Evolutionary conservation across 2,888 invertebrate species (phyloP), one percentile per base, ranked within the genome.

Genomic region (Anaspis maculata): DNA sequence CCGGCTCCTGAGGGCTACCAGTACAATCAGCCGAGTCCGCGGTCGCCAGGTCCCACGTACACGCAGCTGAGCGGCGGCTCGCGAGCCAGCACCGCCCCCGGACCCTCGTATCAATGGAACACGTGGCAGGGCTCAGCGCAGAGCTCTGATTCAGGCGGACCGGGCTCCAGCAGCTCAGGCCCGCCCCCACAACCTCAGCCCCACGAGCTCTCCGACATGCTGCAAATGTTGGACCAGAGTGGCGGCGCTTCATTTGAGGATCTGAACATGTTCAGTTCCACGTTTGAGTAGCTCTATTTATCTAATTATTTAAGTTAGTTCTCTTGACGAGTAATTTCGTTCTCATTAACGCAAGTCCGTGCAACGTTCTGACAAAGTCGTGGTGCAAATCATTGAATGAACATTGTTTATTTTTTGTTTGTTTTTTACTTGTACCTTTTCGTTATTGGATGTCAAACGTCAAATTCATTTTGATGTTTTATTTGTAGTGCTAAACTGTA

Each of bases 201-300:
- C 4, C 83, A 82, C 54, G 90, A 90, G 68, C 74, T 91, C 34
- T 84, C 88, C 10, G 91, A 92, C 57, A 90, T 92, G 90, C 70
- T 92, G 53, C 90, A 91, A 67, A 90, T 92, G 79, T 69, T 92
- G 34, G 87, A 90, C 67, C 87, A 87, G 62, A 79, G 82, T 52
- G 84, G 80, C 30, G 75, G 84, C 22, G 74, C 85, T 36, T 80
- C 86, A 15, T 91, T 91, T 62, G 90, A 90, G 62, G 91, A 91
- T 65, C 73, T 91, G 54, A 80, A 80, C 56, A 91, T 91, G 89
- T 91, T 91, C 65, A 89, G 83, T 62, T 80, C 87, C 51, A 77
- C 74, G 50, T 83, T 83, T 57, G 82, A 82, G 68, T 81, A 59
- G 28, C 2, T 12, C 16, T 15, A 10, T 28, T 28, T 12, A 28